Conservation (phyloP, 2,113 vertebrate species). For the Ophiodon elongatus region DNA sequence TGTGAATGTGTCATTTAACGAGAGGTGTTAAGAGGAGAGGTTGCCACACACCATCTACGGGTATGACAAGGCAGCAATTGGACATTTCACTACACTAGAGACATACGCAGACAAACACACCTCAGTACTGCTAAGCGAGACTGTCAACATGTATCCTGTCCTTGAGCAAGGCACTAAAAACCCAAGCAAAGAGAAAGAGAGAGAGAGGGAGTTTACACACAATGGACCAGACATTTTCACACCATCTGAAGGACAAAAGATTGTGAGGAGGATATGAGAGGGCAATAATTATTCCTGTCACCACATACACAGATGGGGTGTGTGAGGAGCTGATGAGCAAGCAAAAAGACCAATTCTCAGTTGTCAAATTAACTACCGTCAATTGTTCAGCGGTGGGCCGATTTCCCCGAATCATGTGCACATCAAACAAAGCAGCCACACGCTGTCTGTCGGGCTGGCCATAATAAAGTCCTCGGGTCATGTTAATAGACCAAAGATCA, state of each 20-base stretch:
- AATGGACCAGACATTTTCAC: conserved; percentile 20
- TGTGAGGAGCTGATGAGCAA: conserved; percentile 59
- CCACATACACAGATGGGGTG: conserved; percentile 47
- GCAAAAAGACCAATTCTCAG: conserved; percentile 53
- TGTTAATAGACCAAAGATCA: conserved; percentile 32
- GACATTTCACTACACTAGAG: background rate
- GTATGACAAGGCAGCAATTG: background rate
- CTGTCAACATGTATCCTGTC: background rate
- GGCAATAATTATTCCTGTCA: conserved; percentile 53
- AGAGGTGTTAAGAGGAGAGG: background rate
- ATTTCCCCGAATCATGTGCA: conserved; percentile 41
- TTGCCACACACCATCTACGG: background rate
- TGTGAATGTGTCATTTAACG: conserved; percentile 38
- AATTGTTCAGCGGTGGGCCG: conserved; percentile 39
- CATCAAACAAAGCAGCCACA: conserved; percentile 52
- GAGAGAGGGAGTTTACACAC: background rate
- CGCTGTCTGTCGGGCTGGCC: conserved; percentile 3
- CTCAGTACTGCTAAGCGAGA: background rate
- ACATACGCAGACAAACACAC: background rate
- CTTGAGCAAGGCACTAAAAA: background rate
- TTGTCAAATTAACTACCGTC: conserved; percentile 56
- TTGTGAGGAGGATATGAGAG: conserved; percentile 54
- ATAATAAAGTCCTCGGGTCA: conserved; percentile 17
- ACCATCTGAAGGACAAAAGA: conserved; percentile 31
- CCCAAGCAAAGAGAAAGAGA: background rate